Percentiles rank a stretch among this genome's conserved stretches.
Evolutionary conservation across 2,113 vertebrate genomes (phyloP).

Genomic region (Marmota flaviventris): DNA sequence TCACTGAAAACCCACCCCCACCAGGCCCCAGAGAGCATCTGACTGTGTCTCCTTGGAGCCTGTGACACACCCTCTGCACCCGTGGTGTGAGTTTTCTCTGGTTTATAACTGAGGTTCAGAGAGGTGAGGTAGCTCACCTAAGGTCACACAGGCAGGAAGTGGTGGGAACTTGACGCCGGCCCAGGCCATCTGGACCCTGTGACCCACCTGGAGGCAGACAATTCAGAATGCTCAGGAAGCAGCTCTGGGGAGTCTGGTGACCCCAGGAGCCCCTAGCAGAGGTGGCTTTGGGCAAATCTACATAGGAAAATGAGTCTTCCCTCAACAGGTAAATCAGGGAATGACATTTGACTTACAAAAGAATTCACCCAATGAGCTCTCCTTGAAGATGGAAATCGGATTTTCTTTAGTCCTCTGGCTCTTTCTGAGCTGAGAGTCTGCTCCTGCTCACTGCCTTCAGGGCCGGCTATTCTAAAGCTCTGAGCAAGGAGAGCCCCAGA

Average conservation of each 20-base stretch:
- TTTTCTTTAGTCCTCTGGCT: background rate
- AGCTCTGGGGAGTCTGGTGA: background rate
- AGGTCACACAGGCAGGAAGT: background rate
- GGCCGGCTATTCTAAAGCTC: no score
- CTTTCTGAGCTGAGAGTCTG: no score
- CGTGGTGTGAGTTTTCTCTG: background rate
- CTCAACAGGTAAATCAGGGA: background rate
- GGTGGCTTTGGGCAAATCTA: slow-evolving; percentile 21
- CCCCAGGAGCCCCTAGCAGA: rapidly evolving
- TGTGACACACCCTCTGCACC: background rate
- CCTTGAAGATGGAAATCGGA: background rate
- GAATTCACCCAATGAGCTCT: background rate
- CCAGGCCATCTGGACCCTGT: background rate
- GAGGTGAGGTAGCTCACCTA: background rate
- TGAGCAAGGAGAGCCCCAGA: background rate
- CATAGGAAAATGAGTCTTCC: background rate
- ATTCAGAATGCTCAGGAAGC: background rate
- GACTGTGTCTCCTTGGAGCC: background rate
- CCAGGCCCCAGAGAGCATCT: rapidly evolving
- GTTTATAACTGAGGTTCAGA: background rate
- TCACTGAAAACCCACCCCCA: no score
- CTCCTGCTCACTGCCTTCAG: no score
- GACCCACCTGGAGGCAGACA: background rate
- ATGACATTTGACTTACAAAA: slow-evolving; percentile 47
- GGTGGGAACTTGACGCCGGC: background rate